phyloP scores from a whole-genome alignment of 2,888 invertebrate genomes.

The Adelphocoris suturalis region DNA sequence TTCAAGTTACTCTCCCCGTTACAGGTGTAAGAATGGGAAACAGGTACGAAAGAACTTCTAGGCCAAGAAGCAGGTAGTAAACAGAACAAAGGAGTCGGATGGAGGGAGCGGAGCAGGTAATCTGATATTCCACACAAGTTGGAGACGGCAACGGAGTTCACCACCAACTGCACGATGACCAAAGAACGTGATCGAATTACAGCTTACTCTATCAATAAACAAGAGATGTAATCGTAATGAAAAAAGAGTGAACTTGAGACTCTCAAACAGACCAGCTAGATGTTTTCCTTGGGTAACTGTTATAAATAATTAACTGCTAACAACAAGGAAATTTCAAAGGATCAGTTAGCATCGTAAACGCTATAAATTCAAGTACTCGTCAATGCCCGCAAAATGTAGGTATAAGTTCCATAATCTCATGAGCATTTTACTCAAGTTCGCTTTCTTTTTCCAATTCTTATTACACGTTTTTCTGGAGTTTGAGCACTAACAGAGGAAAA shows the following conservation, averaged over 20 bases:
- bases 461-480: too few relatives aligned
- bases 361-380: too few relatives aligned
- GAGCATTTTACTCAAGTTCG: too few relatives aligned
- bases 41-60: not conserved
- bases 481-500: too few relatives aligned
- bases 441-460: too few relatives aligned
- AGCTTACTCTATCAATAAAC: slow-evolving; percentile 45
- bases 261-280: not conserved
- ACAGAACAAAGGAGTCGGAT: slow-evolving; percentile 45
- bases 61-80: slow-evolving; percentile 54
- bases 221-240: slow-evolving; percentile 22
- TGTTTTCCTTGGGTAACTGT: not conserved
- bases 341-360: too few relatives aligned
- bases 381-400: too few relatives aligned
- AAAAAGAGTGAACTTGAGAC: slow-evolving; percentile 8
- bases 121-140: slow-evolving; percentile 62
- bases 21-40: slow-evolving; percentile 10
- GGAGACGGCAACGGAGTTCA: slow-evolving; percentile 40
- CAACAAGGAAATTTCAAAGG: too few relatives aligned
- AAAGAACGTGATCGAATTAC: slow-evolving; percentile 64
- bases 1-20: not conserved
- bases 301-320: too few relatives aligned
- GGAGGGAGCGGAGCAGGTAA: slow-evolving; percentile 62
- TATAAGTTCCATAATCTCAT: too few relatives aligned
- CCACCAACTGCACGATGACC: slow-evolving; percentile 43